phyloP scores from a whole-genome alignment of 2,888 invertebrate species.

The Branchipolynoe longqiensis region DNA sequence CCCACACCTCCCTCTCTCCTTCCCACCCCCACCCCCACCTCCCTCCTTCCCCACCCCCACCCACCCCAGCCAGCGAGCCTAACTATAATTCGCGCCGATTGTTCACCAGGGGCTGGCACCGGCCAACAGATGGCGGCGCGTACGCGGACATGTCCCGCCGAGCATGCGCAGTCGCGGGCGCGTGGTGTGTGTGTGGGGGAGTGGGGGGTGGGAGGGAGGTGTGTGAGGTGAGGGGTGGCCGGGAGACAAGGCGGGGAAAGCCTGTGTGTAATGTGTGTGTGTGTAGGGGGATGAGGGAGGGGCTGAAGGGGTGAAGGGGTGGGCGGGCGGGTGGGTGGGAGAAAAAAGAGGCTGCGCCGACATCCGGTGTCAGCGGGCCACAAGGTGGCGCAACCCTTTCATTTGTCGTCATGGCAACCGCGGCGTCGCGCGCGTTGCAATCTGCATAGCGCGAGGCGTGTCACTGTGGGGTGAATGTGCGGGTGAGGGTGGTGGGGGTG shows the following conservation, averaged over 20 bases:
- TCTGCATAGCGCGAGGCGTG: slow-evolving; percentile 14
- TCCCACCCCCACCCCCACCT: too few species aligned
- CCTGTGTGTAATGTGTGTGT: not conserved
- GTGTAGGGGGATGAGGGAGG: not conserved
- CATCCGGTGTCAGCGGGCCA: slow-evolving; percentile 52
- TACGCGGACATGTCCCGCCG: slow-evolving; percentile 7
- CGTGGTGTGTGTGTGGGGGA: not conserved
- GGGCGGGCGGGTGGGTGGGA: not conserved
- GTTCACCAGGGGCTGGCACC: slow-evolving; percentile 25
- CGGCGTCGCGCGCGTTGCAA: not conserved
- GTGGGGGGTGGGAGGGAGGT: not conserved
- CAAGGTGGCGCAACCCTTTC: slow-evolving; percentile 55
- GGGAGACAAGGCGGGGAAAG: not conserved
- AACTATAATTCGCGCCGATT: slow-evolving; percentile 38
- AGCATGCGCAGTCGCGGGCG: not conserved
- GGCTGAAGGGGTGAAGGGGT: not conserved
- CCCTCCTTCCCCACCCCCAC: too few species aligned
- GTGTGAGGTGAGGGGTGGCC: not conserved
- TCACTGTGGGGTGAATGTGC: not conserved
- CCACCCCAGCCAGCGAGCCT: too few species aligned
- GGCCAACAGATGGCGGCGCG: slow-evolving; percentile 32
- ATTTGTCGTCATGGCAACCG: slow-evolving; percentile 56
- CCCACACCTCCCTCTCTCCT: too few species aligned
- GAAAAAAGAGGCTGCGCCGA: not conserved
- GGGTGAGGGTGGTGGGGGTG: not conserved